Base-by-base conservation (phyloP, 2,888 invertebrate genomes). In the Melanophora roralis region DNA sequence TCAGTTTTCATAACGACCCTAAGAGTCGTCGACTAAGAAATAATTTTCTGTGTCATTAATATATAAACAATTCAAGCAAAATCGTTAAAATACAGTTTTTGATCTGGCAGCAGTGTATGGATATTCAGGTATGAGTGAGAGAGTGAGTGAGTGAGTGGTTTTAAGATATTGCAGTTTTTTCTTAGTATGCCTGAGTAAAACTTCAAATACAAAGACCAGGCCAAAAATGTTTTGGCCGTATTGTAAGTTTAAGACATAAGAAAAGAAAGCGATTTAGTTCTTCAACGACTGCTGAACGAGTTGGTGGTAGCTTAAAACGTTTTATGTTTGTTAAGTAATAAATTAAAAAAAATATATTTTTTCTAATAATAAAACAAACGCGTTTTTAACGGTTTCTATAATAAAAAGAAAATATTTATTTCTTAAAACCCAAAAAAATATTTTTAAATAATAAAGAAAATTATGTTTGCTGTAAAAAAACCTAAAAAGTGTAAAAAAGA, bases 201-300 rank as follows among this genome's bases (percentile, higher is more conserved):
- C 57, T 6, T 6, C 47, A 64, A 21, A 32, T 14, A 21, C 27
- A 9, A 14, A n/a, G 16, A 9, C 55, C 19, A 47, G 16, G 27
- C 36, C 64, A 49, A 21, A 38, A 27, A 27, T 6, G 27, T 27
- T 27, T 36, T 7, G 27, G 21, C 23, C 32, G 49, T 69, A 47
- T 68, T 40, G 64, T 69, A 69, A 76, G 76, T 76, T 57, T 62
- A 76, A 73, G 78, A 60, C 60, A n/a, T 34, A 21, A 32, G 75
- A 59, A 78, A 75, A 68, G 68, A 67, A 73, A 74, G 78, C 73
- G 77, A 77, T 78, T 84, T 83, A 86, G 86, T 86, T 86, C 85
- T 86, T 85, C 82, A 83, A 85, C 85, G 85, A 85, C 85, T 85
- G 86, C 84, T 85, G 85, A 83, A 84, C 84, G 84, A 83, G 84